phyloP scores from a whole-genome alignment of 2,797 vertebrate species.

The Characodon lateralis region DNA sequence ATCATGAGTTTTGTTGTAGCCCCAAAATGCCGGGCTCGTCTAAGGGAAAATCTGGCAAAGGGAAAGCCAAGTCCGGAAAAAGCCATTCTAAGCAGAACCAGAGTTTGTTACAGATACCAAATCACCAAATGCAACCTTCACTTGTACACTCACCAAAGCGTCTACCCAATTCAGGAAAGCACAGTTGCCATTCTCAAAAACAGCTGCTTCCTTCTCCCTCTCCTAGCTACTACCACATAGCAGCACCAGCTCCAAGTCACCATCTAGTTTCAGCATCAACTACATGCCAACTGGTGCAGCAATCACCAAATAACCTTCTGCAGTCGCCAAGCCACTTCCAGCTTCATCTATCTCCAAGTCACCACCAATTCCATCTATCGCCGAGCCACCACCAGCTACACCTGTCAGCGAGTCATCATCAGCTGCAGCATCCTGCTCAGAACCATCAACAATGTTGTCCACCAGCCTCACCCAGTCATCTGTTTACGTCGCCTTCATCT shows the following conservation, averaged over 20 bases:
- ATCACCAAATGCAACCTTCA: conserved; percentile 58
- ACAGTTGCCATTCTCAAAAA: conserved; percentile 53
- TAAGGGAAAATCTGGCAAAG: conserved; percentile 73
- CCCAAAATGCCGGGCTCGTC: conserved; percentile 65
- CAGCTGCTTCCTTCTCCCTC: conserved; percentile 68
- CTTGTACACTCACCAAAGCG: conserved; percentile 62
- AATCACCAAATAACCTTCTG: conserved; percentile 38
- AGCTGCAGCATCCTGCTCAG: conserved; percentile 57
- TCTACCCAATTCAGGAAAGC: conserved; percentile 40
- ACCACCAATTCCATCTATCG: conserved; percentile 46
- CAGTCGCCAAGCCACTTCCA: conserved; percentile 61
- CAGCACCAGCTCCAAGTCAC: conserved; percentile 50
- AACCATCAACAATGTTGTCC: conserved; percentile 45
- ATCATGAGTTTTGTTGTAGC: conserved; percentile 78
- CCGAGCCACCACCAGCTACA: conserved; percentile 52
- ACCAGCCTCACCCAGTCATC: conserved; percentile 39
- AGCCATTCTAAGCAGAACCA: conserved; percentile 64
- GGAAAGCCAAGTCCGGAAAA: conserved; percentile 66
- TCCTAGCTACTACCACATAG: conserved; percentile 77
- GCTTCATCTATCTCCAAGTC: conserved; percentile 44
- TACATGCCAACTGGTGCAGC: conserved; percentile 41
- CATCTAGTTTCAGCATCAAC: conserved; percentile 55
- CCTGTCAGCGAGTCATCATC: conserved; percentile 53
- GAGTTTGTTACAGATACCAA: conserved; percentile 63
- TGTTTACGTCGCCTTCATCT: conserved; percentile 52